A percentile compares a stretch with the other conserved stretches of the same genome.
Conservation (phyloP, 2,113 vertebrate genomes). For the Arenaria interpres region DNA sequence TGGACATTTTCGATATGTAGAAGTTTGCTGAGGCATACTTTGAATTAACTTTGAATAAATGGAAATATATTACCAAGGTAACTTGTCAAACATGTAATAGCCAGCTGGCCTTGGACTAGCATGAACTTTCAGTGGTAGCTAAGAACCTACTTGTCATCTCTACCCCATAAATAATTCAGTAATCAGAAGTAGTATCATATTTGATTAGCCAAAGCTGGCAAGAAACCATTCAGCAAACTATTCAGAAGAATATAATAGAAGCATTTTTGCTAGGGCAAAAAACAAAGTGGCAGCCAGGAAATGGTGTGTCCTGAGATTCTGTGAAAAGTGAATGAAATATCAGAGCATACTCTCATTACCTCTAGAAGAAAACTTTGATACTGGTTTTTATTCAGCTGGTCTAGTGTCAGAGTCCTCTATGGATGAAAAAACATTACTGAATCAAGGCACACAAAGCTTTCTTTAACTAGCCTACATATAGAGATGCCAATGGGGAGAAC, state of each 20-base stretch:
- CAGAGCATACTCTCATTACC: not conserved
- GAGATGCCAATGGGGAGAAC: constrained; percentile 80
- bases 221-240: not conserved
- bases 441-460: constrained; percentile 4
- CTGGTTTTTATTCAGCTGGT: not conserved
- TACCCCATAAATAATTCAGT: not conserved
- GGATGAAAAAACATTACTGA: not conserved
- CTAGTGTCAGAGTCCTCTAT: not conserved
- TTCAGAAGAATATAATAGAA: not conserved
- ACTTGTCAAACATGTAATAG: not conserved
- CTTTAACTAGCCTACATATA: constrained; percentile 89
- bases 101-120: not conserved
- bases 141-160: not conserved
- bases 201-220: not conserved
- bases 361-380: not conserved
- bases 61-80: not conserved
- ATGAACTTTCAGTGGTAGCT: not conserved
- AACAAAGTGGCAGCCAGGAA: not conserved
- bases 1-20: not conserved
- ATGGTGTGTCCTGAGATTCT: not conserved
- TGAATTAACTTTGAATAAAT: not conserved
- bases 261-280: not conserved
- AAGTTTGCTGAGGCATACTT: not conserved
- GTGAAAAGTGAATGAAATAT: not conserved
- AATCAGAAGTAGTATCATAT: not conserved